Percentiles rank a stretch among this genome's conserved stretches.
Conservation (phyloP, 2,797 vertebrate genomes). For the Lepidocolaptes lacrymiger region DNA sequence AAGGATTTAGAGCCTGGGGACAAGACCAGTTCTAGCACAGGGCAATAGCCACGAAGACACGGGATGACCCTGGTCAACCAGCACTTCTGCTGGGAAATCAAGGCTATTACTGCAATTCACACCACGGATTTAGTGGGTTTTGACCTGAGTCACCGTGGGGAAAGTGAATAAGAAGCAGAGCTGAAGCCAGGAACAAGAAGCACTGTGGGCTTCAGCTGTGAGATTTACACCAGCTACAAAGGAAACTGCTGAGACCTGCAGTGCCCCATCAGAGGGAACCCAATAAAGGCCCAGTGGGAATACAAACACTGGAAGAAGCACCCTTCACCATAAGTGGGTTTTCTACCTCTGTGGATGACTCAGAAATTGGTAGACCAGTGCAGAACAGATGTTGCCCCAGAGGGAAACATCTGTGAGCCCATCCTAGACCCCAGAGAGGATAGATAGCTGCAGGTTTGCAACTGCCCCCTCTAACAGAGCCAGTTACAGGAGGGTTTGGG, state of each 20-base stretch:
- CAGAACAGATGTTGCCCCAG: not conserved
- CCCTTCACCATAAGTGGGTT: not conserved
- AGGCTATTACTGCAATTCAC: not conserved
- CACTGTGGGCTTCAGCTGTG: rapidly evolving
- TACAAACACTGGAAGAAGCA: not conserved
- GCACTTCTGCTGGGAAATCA: not conserved
- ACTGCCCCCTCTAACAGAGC: not conserved
- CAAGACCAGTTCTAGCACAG: not conserved
- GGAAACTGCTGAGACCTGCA: not conserved
- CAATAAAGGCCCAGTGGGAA: not conserved
- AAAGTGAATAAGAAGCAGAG: not conserved
- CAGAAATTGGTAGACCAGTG: no score
- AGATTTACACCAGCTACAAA: not conserved
- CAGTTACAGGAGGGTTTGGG: not conserved
- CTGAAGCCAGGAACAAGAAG: not conserved
- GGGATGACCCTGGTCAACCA: not conserved
- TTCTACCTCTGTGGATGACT: rapidly evolving
- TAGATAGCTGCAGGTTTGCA: not conserved
- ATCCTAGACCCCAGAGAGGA: not conserved
- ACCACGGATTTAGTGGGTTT: not conserved
- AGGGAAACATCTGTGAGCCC: not conserved
- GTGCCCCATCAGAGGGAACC: rapidly evolving
- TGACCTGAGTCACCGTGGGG: not conserved
- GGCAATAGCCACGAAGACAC: not conserved
- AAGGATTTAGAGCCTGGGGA: not conserved